These are phyloP conservation scores for Ceramica pisi DNA, from an alignment of 2,888 invertebrate species.

Conservation along the genomic window DNA sequence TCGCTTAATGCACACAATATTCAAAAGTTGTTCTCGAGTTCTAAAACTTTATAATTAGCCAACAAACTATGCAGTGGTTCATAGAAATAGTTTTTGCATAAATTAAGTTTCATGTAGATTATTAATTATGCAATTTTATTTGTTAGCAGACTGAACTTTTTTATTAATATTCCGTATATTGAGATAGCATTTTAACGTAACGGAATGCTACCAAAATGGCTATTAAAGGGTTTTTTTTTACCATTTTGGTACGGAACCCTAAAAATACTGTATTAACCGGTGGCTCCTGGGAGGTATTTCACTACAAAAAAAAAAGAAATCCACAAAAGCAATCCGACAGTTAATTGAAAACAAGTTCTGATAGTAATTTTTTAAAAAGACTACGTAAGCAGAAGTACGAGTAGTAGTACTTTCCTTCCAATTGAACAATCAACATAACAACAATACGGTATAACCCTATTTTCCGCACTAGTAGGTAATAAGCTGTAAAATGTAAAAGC, in stretches of 20 bases:
- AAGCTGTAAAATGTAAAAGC: constrained; percentile 45
- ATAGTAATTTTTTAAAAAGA: not conserved
- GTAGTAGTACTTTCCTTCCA: too few relatives aligned
- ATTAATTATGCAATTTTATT: constrained; percentile 29
- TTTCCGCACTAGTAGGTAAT: constrained; percentile 21
- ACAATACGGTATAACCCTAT: constrained; percentile 15
- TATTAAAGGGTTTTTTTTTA: too few relatives aligned
- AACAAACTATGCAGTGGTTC: constrained; percentile 42
- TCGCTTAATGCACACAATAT: constrained; percentile 38
- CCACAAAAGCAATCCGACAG: not conserved
- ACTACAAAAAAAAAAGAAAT: not conserved
- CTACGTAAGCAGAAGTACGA: too few relatives aligned
- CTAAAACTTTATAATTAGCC: constrained; percentile 49
- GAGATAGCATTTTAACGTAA: not conserved
- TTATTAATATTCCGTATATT: not conserved
- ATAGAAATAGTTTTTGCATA: constrained; percentile 31
- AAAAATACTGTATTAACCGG: not conserved
- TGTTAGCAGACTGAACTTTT: constrained; percentile 4
- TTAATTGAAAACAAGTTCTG: not conserved
- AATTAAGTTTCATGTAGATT: constrained; percentile 18
- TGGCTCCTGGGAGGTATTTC: not conserved
- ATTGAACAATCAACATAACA: too few relatives aligned
- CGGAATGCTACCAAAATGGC: not conserved
- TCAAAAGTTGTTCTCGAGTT: constrained; percentile 39
- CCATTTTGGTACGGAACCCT: too few relatives aligned